Conservation (phyloP, 2,797 vertebrate species). For the Fringilla coelebs region DNA sequence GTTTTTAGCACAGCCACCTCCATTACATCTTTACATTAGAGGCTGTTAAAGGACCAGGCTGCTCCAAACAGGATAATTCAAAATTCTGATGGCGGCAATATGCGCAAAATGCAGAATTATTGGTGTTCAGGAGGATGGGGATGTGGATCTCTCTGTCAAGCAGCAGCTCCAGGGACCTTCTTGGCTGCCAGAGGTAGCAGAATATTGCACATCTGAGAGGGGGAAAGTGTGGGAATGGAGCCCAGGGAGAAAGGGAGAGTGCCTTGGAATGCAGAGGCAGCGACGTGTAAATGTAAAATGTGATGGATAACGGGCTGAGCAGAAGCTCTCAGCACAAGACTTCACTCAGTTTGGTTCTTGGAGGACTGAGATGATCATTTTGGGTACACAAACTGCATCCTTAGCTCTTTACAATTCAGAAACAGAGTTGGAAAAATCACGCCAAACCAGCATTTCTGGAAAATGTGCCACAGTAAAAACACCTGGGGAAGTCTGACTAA, state of each 20-base stretch:
- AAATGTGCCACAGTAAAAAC: not conserved
- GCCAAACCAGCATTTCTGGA: not conserved
- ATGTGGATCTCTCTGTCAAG: not conserved
- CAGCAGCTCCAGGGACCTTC: not conserved
- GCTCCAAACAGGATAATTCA: not conserved
- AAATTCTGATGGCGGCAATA: not conserved
- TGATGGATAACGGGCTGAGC: not conserved
- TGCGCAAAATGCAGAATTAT: not conserved
- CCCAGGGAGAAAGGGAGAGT: not conserved
- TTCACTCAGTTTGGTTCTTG: not conserved
- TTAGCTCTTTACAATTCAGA: not conserved
- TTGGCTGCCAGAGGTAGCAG: not conserved
- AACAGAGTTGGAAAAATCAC: not conserved
- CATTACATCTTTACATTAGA: not conserved
- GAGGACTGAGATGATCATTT: not conserved
- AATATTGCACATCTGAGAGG: not conserved
- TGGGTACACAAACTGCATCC: not conserved
- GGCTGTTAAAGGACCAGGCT: not conserved
- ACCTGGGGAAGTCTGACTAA: not conserved
- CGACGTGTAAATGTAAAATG: not conserved
- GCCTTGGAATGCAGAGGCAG: not conserved
- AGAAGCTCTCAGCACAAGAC: not conserved
- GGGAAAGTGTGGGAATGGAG: not conserved
- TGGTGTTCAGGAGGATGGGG: not conserved
- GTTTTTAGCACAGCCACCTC: not conserved